Evolutionary conservation across 2,888 invertebrate species (phyloP).

Genomic region (Parelbella ahira): DNA sequence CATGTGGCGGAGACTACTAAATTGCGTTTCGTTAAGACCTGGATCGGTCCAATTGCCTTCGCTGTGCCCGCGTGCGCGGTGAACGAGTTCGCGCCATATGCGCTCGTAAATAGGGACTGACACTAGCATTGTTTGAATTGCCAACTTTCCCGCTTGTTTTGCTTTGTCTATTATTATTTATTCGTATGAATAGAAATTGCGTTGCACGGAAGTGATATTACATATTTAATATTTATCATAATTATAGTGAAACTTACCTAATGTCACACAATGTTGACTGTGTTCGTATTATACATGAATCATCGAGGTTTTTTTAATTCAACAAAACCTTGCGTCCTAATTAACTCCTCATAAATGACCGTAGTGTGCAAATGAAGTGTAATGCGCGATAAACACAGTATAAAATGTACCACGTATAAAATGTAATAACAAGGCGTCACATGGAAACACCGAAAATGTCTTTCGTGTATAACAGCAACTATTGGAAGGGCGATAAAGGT

Average conservation of each 20-base stretch:
- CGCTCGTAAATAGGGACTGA: no score
- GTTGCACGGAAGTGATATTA: no score
- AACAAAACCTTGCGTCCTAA: no score
- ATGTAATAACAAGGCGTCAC: conserved; percentile 5
- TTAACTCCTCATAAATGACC: no score
- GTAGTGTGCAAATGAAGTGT: no score
- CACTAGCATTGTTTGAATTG: conserved; percentile 21
- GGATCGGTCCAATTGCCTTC: conserved; percentile 56
- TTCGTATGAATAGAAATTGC: no score
- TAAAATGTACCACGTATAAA: neutral
- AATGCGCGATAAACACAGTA: no score
- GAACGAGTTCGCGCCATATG: conserved; percentile 59
- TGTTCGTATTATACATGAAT: no score
- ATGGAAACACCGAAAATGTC: neutral
- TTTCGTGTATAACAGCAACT: conserved; percentile 10
- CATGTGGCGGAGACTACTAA: conserved; percentile 54
- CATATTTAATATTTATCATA: no score
- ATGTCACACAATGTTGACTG: no score
- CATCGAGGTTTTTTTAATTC: no score
- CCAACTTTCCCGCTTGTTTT: neutral
- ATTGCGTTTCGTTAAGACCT: conserved; percentile 67
- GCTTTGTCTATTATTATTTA: neutral
- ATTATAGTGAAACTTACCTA: no score
- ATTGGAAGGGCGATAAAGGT: conserved; percentile 15
- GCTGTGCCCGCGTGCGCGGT: conserved; percentile 47